Base-by-base conservation (phyloP, 2,888 invertebrate species). In the Lapara coniferarum region DNA sequence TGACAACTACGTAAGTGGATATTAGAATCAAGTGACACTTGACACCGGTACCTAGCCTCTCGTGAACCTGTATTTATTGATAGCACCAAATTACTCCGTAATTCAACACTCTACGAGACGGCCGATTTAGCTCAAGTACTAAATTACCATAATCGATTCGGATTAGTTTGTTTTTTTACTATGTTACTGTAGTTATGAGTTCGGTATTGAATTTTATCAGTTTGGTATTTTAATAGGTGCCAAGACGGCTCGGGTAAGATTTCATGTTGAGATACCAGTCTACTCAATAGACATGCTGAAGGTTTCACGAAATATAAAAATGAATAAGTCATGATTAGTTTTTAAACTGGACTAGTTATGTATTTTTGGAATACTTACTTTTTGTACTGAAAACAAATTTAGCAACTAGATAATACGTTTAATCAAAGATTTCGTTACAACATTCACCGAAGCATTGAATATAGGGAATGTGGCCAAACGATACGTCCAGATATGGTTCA, bases 91-190 rank as follows among this genome's bases (percentile, higher is more conserved):
- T 63, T 63, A 63, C 49, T 49, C 49, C 13, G 63, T 63, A 49
- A 63, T 63, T 63, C 49, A 63, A 46, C 63, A 63, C 63, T 63
- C 49, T 46, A 46, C 46, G 49, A 63, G 57, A 57, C 37, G 57
- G 3, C 63, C 19, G 46, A 19, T 49, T 19, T 19, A 63, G 37
- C 8, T 37, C 63, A 63, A 63, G 63, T 63, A 19, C 63, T 63
- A 46, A 63, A 63, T 63, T 63, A 63, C 63, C 63, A 63, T 63
- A 63, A 63, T 63, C 63, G 63, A 63, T 49, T 63, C 19, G 63
- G 49, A 63, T 19, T 13, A 46, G 46, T 63, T 63, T 46, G 63
- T 63, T 63, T 56, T 49, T 13, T 49, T 12, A 49, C 49, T 16
- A 16, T 63, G 46, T 19, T 19, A 19, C 49, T 46, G 19, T 49